These are phyloP conservation scores for Drosophila yooni DNA, from an alignment of 2,888 invertebrate genomes.

Conservation along the genomic window DNA sequence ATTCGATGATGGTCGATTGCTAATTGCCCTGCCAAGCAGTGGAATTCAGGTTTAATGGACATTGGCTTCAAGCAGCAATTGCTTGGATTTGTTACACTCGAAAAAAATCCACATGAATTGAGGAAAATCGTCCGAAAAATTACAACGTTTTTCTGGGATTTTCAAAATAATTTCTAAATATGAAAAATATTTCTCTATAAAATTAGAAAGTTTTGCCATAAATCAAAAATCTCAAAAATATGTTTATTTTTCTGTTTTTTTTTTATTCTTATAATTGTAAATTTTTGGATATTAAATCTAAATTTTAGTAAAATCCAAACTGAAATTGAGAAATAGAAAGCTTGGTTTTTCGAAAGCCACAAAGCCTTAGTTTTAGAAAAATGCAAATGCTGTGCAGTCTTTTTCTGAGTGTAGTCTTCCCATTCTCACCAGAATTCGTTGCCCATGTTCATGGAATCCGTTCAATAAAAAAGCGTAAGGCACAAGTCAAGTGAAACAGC, in stretches of 20 bases:
- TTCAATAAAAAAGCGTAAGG: conserved; percentile 13
- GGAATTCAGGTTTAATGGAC: conserved; percentile 21
- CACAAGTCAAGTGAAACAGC: conserved; percentile 37
- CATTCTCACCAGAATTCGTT: background rate
- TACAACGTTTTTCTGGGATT: background rate
- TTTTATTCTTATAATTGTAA: too few species aligned
- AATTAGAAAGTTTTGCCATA: background rate
- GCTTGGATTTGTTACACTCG: background rate
- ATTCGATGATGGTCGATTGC: conserved; percentile 55
- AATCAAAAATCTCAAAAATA: background rate
- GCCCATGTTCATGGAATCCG: background rate
- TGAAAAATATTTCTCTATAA: background rate
- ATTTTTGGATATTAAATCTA: background rate
- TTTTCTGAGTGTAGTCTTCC: background rate
- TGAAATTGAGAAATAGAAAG: background rate
- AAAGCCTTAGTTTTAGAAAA: too few species aligned
- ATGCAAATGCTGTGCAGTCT: too few species aligned
- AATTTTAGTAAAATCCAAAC: background rate
- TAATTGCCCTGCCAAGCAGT: conserved; percentile 35
- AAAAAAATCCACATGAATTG: background rate
- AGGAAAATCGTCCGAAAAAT: background rate
- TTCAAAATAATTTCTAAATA: background rate
- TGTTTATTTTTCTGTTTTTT: too few species aligned
- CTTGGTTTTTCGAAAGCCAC: background rate
- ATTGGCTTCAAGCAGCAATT: conserved; percentile 40